A percentile compares a stretch with the other conserved stretches of the same genome.
These are phyloP conservation scores for Antheraea yamamai DNA, from an alignment of 2,888 invertebrate species.

Conservation along the genomic window DNA sequence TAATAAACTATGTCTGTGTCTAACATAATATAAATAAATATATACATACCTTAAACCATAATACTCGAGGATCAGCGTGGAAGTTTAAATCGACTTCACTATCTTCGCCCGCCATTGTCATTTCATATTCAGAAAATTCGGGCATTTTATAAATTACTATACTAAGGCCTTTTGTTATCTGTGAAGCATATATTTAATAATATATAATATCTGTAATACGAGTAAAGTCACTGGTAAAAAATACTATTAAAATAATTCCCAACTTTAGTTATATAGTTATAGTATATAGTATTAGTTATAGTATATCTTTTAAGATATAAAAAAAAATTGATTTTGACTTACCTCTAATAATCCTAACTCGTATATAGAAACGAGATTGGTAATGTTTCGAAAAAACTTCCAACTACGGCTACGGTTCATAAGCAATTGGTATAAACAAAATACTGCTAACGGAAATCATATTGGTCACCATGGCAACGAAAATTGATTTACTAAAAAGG, in stretches of 20 bases:
- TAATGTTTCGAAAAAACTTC: not conserved
- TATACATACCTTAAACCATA: constrained; percentile 22
- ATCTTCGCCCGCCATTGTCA: constrained; percentile 1
- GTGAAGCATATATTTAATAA: not conserved
- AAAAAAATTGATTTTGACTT: not conserved
- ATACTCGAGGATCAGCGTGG: constrained; percentile 16
- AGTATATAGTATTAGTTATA: no score
- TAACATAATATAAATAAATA: not conserved
- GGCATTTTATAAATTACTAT: not conserved
- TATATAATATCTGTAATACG: not conserved
- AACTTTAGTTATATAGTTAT: no score
- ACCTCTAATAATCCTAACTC: not conserved
- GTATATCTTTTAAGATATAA: no score
- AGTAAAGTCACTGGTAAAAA: no score
- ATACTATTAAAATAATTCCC: no score
- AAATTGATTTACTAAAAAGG: not conserved
- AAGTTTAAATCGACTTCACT: constrained; percentile 17
- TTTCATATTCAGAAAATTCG: not conserved
- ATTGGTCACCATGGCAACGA: not conserved
- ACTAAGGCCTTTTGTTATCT: not conserved
- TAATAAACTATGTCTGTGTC: no score
- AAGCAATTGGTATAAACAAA: not conserved
- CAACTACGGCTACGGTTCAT: not conserved
- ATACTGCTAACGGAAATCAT: not conserved
- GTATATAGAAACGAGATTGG: not conserved